Base-by-base conservation (phyloP, 2,797 vertebrate genomes). In the Gastrophryne carolinensis region DNA sequence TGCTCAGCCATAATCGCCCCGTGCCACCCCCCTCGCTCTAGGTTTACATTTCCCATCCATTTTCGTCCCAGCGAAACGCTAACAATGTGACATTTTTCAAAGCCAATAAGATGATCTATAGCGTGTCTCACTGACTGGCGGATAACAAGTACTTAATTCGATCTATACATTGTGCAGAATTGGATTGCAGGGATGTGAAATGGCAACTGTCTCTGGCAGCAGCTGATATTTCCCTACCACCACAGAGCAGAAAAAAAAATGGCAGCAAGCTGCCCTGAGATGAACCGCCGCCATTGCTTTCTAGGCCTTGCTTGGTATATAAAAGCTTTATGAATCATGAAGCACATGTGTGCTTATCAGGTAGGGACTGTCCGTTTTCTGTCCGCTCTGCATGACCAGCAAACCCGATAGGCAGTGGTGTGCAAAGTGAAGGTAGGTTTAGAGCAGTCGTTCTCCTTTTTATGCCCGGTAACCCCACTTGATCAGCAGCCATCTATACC, bases 281-380 rank as follows among this genome's bases (percentile, higher is more conserved):
- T 54, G 35, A 71, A 56, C 58, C 44, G 44, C 66, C 53, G 58
- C 21, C 58, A 41, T 56, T 49, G 13, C 24, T 70, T 67, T 68
- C 44, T 60, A 23, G 26, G 24, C 47, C 64, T 41, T 24, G 65
- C 52, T 41, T 27, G 17, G 41, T 39, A 37, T 50, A 65, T 77
- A 77, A 77, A 70, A 71, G 67, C 49, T 57, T 50, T 60, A 77
- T 71, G 75, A 77, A 71, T 77, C 75, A 71, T 26, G 67, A 21
- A 50, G 71, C 37, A 56, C 50, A 30, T 77, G 24, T 62, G 74
- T 1, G 47, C 17, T 66, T 56, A 58, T 70, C 66, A 70, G 35
- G 17, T n/a, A 44, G n/a, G n/a, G n/a, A n/a, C n/a, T n/a, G n/a
- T n/a, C n/a, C n/a, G n/a, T n/a, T n/a, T n/a, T n/a, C n/a, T n/a